Base-by-base conservation (phyloP, 2,888 invertebrate genomes). In the Halictus ligatus region DNA sequence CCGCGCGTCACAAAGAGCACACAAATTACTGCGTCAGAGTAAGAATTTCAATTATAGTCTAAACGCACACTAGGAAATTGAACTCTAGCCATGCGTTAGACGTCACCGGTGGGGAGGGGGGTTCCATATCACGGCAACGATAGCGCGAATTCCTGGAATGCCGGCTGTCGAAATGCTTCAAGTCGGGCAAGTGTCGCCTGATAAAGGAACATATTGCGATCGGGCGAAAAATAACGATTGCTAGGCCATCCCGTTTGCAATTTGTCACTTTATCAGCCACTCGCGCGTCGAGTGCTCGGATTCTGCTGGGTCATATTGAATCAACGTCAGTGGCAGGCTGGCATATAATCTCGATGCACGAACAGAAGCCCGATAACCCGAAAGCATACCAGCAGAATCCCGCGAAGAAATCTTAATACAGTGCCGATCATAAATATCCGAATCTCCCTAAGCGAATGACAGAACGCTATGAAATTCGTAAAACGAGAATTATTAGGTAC, bases 11-110 rank as follows among this genome's bases (percentile, higher is more conserved):
- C 89, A 89, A 87, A 88, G 91, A 83, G 80, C 43, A 60, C 81
- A 82, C 83, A 81, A 87, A 88, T 89, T 89, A 90, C 81, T 76
- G 80, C 50, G 83, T 80, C 83, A 81, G 79, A 83, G 89, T 89
- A 90, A 90, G 89, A 90, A 90, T 90, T 90, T 88, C 89, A 90
- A 90, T 90, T 90, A 90, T 73, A 88, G 81, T 69, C 29, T 74
- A 76, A 67, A 78, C 81, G 78, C 76, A 69, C 77, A 48, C 76
- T 69, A 73, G 72, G 76, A 75, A 80, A 82, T 72, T 78, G 83
- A 86, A 75, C 75, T 84, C 74, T 48, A 69, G 78, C 67, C 64
- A 60, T 81, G 78, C 76, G 80, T 81, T 88, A 79, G 83, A 83
- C 80, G 54, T 82, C 75, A 71, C 67, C 12, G n/a, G 35, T 3